Evolutionary conservation across 2,113 vertebrate species (phyloP).

Genomic region (Elanoides forficatus): DNA sequence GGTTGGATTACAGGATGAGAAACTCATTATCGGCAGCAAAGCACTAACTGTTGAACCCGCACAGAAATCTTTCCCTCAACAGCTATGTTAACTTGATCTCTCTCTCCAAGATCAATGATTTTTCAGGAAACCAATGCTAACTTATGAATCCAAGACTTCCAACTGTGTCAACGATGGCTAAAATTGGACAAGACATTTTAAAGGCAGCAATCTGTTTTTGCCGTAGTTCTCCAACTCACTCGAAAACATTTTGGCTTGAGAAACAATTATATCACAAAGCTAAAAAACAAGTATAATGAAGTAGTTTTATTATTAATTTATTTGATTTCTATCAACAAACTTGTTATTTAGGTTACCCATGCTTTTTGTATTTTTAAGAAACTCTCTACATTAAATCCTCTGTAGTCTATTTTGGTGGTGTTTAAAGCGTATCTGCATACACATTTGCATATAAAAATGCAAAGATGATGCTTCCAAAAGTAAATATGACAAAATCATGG

Average conservation of each 20-base stretch:
- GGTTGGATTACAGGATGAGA: background rate
- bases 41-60: background rate
- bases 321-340: background rate
- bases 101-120: background rate
- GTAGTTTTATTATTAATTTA: background rate
- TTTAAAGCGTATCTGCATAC: background rate
- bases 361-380: background rate
- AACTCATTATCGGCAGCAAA: background rate
- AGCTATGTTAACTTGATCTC: background rate
- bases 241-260: background rate
- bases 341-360: background rate
- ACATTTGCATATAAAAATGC: background rate
- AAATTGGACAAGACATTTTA: background rate
- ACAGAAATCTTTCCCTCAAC: background rate
- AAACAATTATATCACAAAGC: background rate
- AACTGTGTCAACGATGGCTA: background rate
- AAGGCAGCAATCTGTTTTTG: background rate
- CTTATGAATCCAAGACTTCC: background rate
- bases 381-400: background rate
- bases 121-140: background rate
- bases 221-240: background rate
- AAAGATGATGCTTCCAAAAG: background rate
- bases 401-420: background rate
- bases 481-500: background rate
- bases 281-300: background rate